Base-by-base conservation (phyloP, 2,113 vertebrate genomes). In the Clarias magur region DNA sequence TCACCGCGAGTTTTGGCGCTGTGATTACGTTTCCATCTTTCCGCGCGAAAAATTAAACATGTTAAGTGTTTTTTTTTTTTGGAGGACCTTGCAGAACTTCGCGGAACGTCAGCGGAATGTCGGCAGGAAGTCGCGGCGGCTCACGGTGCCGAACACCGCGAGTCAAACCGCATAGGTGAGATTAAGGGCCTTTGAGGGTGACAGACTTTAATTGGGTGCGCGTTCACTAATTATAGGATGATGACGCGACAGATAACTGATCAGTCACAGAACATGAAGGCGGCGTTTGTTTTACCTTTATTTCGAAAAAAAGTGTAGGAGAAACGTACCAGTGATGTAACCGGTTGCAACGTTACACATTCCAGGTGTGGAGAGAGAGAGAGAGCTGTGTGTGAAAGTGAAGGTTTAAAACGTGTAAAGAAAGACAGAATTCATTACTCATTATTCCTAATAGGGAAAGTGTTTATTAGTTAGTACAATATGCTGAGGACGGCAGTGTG, bases 401-500 rank as follows among this genome's bases (percentile, higher is more conserved):
- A 59, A 80, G 76, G 16, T 80, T 59, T 75, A 25, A 54, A 25
- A 2, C 3, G 0, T 75, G 34, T 38, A 3, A 38, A 38, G 34
- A 38, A 38, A 38, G 34, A 38, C 34, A 38, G 9, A 12, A 6
- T 59, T 80, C 3, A 21, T 21, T 80, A 60, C 21, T 19, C 48
- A 48, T 48, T 48, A 48, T 48, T 48, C 6, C 48, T 19, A 12
- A 60, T 17, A 7, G 0, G n/a, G 21, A 79, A 30, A 56, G 6
- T n/a, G 13, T 0, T n/a, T n/a, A 56, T 59, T 1, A 1, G 13
- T 0, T 1, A 3, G 0, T 9, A 56, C 7, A 91, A 0, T 1
- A 96, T 96, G 95, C 34, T 96, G 2, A 93, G 94, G 25, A 92
- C 93, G 15, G 87, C 93, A 80, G 84, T 95, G 70, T 93, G 88